A percentile compares a stretch with the other conserved stretches of the same genome.
phyloP scores from a whole-genome alignment of 2,888 invertebrate genomes.

The Pecten maximus region DNA sequence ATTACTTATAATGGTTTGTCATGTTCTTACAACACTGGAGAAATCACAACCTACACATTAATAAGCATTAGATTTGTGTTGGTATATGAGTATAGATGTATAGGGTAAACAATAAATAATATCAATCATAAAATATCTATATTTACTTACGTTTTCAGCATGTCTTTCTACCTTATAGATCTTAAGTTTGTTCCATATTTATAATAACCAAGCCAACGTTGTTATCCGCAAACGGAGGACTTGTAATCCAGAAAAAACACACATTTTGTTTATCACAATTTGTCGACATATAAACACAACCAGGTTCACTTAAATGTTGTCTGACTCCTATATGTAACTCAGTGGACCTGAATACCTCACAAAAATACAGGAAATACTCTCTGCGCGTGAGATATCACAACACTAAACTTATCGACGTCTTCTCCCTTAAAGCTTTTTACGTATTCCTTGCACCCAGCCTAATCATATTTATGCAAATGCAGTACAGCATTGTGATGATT shows the following conservation, averaged over 20 bases:
- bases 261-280: not conserved
- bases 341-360: not conserved
- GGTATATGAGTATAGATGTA: too few relatives aligned
- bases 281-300: not conserved
- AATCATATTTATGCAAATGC: constrained; percentile 17
- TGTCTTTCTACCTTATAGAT: not conserved
- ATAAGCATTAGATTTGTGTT: too few relatives aligned
- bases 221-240: not conserved
- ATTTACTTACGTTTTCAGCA: not conserved
- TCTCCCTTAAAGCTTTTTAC: not conserved
- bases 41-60: too few relatives aligned
- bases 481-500: not conserved
- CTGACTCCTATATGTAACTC: not conserved
- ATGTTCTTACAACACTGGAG: not conserved
- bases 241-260: not conserved
- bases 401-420: not conserved
- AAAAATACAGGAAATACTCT: not conserved
- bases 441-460: not conserved
- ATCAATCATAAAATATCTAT: not conserved
- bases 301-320: not conserved
- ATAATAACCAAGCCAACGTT: not conserved
- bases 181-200: not conserved
- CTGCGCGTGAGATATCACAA: not conserved
- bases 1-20: not conserved
- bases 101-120: not conserved